phyloP scores from a whole-genome alignment of 2,888 invertebrate species.

The Acleris laterana region DNA sequence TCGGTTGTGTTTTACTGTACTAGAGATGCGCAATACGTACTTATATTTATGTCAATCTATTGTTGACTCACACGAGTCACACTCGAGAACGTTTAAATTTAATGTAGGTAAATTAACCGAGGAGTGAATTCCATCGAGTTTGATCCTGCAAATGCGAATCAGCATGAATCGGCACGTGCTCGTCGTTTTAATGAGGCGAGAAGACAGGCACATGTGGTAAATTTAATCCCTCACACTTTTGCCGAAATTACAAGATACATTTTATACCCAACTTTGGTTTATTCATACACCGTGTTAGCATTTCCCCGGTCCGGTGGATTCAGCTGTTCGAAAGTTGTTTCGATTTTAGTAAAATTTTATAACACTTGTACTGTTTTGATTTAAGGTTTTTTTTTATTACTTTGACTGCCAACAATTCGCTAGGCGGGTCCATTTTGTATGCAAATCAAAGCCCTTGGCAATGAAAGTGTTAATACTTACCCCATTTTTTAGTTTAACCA shows the following conservation, averaged over 20 bases:
- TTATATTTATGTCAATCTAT: neutral
- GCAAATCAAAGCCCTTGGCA: too few relatives aligned
- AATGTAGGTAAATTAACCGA: neutral
- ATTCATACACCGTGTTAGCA: too few relatives aligned
- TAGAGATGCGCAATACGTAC: neutral
- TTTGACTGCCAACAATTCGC: too few relatives aligned
- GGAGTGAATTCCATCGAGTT: constrained; percentile 7
- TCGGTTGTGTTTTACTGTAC: too few relatives aligned
- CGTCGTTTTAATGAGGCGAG: constrained; percentile 14
- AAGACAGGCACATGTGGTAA: constrained; percentile 9
- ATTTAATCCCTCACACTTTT: constrained; percentile 8
- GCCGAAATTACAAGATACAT: neutral
- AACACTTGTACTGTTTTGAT: too few relatives aligned
- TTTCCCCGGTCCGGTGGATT: too few relatives aligned
- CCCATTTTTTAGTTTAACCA: too few relatives aligned
- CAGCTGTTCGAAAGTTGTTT: too few relatives aligned
- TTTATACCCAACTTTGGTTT: neutral
- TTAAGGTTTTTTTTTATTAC: too few relatives aligned
- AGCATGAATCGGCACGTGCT: constrained; percentile 22
- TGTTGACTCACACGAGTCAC: neutral
- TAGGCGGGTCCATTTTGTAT: too few relatives aligned
- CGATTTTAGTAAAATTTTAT: too few relatives aligned
- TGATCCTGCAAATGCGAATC: constrained; percentile 8
- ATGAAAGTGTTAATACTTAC: too few relatives aligned
- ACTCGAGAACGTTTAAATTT: constrained; percentile 1